Evolutionary conservation across 2,888 invertebrate genomes (phyloP), one percentile per base, ranked within the genome.

Genomic region (Hermaeophaga mercurialis): DNA sequence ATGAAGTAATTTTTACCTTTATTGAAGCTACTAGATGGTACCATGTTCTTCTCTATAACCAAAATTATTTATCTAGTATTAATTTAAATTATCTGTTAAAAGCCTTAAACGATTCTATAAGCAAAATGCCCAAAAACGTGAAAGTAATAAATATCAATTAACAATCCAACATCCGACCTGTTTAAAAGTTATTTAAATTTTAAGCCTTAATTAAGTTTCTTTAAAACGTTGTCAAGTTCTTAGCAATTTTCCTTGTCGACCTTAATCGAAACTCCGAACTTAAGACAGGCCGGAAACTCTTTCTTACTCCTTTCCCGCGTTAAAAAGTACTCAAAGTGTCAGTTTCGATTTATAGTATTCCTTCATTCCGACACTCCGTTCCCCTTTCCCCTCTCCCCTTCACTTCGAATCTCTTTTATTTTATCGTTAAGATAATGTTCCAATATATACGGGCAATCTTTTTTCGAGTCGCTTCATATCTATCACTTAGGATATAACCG

Each of bases 291-390:
- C 18, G 39, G 11, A 19, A 39, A 15, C 19, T 18, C 39, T 19
- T 12, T 14, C 39, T 39, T 11, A 12, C 39, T 39, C 2, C 39
- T 18, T 3, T 4, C 7, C 14, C 44, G 26, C 44, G 26, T 44
- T 15, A 44, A 44, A 44, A 44, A 26, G 26, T 44, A 44, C 44
- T 44, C 44, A 44, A 44, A 12, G 14, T 44, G 44, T 44, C 44
- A 28, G 28, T 44, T 44, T 28, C 26, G 28, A 44, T 44, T 44
- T 44, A 44, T 44, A 2, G 24, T 14, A n/a, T 44, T 44, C 28
- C 44, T 14, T 44, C 28, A 44, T 15, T 39, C 39, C 19, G 12
- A 39, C 19, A 22, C 39, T 39, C 9, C 39, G 8, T 19, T 9
- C 39, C 12, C 18, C 38, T 8, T 14, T 12, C 38, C 17, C 38